Base-by-base conservation (phyloP, 2,113 vertebrate genomes). In the Thunnus thynnus region DNA sequence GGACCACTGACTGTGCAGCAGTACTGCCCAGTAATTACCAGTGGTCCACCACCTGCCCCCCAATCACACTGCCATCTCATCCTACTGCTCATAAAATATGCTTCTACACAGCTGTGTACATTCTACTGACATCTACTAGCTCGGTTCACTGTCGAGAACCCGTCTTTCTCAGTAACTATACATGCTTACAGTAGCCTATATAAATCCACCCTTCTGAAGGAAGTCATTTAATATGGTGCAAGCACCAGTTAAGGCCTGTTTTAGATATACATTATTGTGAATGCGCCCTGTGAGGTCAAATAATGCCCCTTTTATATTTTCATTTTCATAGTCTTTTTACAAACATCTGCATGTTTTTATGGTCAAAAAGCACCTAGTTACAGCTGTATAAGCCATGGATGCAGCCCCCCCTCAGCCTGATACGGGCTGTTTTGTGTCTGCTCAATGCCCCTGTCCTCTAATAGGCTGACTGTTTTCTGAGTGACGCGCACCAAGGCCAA, bases 31-130 rank as follows among this genome's bases (percentile, higher is more conserved):
- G 56, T 18, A 41, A 89, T 92, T 72, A 85, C 81, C 87, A 89
- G 50, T 72, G 72, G 78, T 47, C 12, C 48, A 88, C 84, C 91
- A 92, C 83, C 93, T 94, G 94, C 88, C 89, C 85, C 67, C 71
- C 68, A 70, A 13, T 69, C 78, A 0, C 58, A n/a, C 50, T 0
- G 20, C 65, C 65, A 71, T 76, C 51, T 63, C 58, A 74, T 47
- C n/a, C 64, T 41, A 16, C 54, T 58, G 71, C 84, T 76, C 73
- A 83, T 84, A 78, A 86, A 89, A 73, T 51, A 64, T 16, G 72
- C 72, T 25, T 60, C 67, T 50, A 62, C 62, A 64, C 85, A 84
- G 81, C 84, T 78, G 85, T 60, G 54, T 1, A n/a, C 68, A 25
- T 4, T 27, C 27, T 10, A 13, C 41, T 51, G 66, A 72, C 51